These are phyloP conservation scores for Ommatoiulus sabulosus DNA, from an alignment of 2,888 invertebrate species.

Conservation along the genomic window DNA sequence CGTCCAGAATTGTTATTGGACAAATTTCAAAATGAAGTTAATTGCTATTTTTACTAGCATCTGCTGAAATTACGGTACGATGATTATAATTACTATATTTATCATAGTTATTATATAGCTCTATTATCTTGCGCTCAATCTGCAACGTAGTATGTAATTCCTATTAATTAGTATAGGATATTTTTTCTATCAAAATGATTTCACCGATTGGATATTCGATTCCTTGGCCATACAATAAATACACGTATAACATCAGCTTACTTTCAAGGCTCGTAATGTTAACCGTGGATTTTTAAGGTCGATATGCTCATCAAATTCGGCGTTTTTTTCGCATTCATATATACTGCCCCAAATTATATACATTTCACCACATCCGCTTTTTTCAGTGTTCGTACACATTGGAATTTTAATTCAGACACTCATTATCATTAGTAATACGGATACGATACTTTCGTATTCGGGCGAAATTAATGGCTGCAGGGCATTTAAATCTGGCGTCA, in stretches of 20 bases:
- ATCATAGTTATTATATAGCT: neutral
- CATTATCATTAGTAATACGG: conserved; percentile 48
- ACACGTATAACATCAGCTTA: neutral
- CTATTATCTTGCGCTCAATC: neutral
- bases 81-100: neutral
- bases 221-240: neutral
- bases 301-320: conserved; percentile 37
- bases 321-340: neutral
- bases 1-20: neutral
- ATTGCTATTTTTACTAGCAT: neutral
- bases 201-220: neutral
- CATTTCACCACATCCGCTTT: conserved; percentile 52
- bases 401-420: conserved; percentile 50
- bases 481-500: neutral
- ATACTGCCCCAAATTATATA: conserved; percentile 37
- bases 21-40: neutral
- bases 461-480: neutral
- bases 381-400: neutral
- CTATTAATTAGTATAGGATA: neutral
- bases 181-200: neutral
- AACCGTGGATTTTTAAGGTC: conserved; percentile 3
- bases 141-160: neutral
- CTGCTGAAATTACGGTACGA: neutral
- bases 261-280: neutral
- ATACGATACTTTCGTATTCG: neutral